Conservation (phyloP, 2,797 vertebrate genomes). For the Craterocephalus amniculus region DNA sequence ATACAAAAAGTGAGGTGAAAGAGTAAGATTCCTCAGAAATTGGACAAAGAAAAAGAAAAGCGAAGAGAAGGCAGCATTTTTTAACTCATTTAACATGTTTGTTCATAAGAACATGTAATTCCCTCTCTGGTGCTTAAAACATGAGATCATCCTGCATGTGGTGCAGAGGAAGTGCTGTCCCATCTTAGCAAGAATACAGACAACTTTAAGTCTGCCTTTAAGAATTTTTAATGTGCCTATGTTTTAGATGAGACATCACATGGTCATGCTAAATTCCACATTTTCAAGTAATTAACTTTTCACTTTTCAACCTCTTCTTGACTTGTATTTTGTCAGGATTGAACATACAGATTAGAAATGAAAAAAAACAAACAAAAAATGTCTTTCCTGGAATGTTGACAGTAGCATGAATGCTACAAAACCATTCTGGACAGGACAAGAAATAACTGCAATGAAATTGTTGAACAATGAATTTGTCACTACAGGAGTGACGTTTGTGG, state of each 20-base stretch:
- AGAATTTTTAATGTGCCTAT: not conserved
- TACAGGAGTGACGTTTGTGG: not conserved
- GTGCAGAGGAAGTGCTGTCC: conserved; percentile 7
- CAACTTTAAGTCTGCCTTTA: not conserved
- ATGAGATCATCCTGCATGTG: conserved; percentile 49
- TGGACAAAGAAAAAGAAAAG: conserved; percentile 30
- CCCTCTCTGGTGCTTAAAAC: conserved; percentile 39
- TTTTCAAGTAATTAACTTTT: too few species aligned
- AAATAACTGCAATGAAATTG: too few species aligned
- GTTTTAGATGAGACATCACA: too few species aligned
- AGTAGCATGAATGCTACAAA: too few species aligned
- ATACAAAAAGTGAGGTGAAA: conserved; percentile 33
- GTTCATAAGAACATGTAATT: conserved; percentile 27
- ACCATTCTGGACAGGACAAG: too few species aligned
- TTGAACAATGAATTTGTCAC: too few species aligned
- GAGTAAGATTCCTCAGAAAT: conserved; percentile 34
- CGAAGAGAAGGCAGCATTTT: conserved; percentile 57
- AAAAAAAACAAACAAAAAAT: too few species aligned
- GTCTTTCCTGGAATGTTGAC: too few species aligned
- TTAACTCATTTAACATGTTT: conserved; percentile 64
- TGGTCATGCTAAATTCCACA: too few species aligned
- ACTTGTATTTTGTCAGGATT: too few species aligned
- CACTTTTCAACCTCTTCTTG: too few species aligned
- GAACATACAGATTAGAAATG: too few species aligned
- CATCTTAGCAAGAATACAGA: not conserved